Percentiles rank a stretch among this genome's conserved stretches.
Evolutionary conservation across 2,113 vertebrate species (phyloP).

Genomic region (Loxodonta africana): DNA sequence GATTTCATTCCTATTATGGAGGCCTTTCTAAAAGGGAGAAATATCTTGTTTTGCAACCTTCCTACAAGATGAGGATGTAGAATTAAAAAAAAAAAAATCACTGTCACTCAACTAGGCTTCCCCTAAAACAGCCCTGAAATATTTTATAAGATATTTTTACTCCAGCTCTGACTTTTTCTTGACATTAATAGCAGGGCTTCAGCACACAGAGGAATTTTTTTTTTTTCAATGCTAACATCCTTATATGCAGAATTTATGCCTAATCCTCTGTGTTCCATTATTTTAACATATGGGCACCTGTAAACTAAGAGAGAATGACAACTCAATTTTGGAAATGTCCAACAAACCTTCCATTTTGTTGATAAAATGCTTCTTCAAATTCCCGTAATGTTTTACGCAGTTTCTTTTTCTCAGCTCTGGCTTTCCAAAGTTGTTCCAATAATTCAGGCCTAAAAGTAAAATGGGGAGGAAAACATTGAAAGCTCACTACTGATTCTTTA

Average conservation of each 20-base stretch:
- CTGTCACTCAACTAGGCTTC: neutral
- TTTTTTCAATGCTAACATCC: conserved; percentile 36
- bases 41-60: conserved; percentile 1
- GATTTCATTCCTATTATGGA: neutral
- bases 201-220: conserved; percentile 19
- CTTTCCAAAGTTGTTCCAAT: conserved; percentile 98
- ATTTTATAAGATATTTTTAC: conserved; percentile 56
- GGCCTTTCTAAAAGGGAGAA: conserved; percentile 32
- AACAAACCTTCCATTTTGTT: conserved; percentile 97
- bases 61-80: neutral
- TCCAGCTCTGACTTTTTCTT: conserved; percentile 41
- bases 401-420: conserved; percentile 98
- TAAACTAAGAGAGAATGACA: conserved; percentile 28
- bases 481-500: neutral
- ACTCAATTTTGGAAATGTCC: conserved; percentile 16
- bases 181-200: conserved; percentile 10
- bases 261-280: neutral
- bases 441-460: conserved; percentile 95
- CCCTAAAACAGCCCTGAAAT: conserved; percentile 18
- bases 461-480: conserved; percentile 72
- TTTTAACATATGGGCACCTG: conserved; percentile 46
- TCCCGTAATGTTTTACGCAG: conserved; percentile 96
- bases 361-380: conserved; percentile 98
- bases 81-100: conserved; percentile 42
- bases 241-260: conserved; percentile 50